Evolutionary conservation across 2,888 invertebrate genomes (phyloP).

Genomic region (Zaprionus obscuricornis): DNA sequence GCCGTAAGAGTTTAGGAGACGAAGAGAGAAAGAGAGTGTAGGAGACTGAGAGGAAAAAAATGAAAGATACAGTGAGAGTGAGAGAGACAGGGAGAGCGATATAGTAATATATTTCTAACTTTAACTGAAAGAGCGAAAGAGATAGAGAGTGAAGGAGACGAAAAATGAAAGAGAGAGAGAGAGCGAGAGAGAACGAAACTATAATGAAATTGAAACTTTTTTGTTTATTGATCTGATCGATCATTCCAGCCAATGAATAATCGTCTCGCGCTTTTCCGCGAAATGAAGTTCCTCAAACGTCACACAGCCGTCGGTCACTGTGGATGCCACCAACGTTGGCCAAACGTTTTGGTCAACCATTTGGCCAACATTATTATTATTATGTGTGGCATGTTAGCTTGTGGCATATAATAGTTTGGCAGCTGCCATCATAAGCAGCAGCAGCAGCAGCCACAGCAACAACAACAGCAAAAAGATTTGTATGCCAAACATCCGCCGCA

Average conservation of each 20-base stretch:
- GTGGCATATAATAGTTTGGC: too few species aligned
- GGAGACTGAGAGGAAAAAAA: too few species aligned
- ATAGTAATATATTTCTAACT: too few species aligned
- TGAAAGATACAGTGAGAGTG: too few species aligned
- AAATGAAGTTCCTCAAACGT: constrained; percentile 44
- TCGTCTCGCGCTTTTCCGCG: constrained; percentile 61
- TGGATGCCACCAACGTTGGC: constrained; percentile 63
- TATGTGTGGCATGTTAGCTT: constrained; percentile 16
- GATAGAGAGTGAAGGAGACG: too few species aligned
- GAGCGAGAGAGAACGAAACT: too few species aligned
- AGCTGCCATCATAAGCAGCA: constrained; percentile 50
- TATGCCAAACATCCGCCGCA: constrained; percentile 59
- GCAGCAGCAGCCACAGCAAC: constrained; percentile 5
- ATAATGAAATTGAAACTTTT: constrained; percentile 15
- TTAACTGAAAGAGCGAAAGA: too few species aligned
- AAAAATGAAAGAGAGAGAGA: too few species aligned
- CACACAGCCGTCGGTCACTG: constrained; percentile 40
- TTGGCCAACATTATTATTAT: not conserved
- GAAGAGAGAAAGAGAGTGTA: too few species aligned
- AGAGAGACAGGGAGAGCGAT: too few species aligned
- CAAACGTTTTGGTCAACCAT: constrained; percentile 1
- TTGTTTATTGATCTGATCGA: constrained; percentile 34
- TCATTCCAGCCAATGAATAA: constrained; percentile 50
- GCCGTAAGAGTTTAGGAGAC: too few species aligned
- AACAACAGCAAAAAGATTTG: constrained; percentile 7